Conservation (phyloP, 2,113 vertebrate species). For the Cebidichthys violaceus region DNA sequence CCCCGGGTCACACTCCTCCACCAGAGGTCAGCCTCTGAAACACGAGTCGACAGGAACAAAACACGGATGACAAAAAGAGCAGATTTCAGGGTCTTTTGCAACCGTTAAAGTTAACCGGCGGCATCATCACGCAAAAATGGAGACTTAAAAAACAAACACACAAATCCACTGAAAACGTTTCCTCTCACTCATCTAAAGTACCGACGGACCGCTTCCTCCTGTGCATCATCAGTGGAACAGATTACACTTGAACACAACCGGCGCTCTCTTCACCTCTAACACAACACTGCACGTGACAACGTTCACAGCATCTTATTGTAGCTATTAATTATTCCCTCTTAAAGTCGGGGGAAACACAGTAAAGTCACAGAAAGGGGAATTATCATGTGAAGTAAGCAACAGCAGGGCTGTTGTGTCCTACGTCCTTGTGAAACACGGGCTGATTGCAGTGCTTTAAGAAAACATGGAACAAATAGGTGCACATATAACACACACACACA, state of each 20-base stretch:
- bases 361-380: constrained; percentile 11
- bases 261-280: not conserved
- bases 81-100: not conserved
- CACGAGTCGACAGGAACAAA: constrained; percentile 30
- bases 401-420: not conserved
- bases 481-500: constrained; percentile 25
- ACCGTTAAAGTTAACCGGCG: not conserved
- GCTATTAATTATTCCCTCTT: constrained; percentile 28
- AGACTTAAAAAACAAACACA: not conserved
- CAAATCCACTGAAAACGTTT: not conserved
- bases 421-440: constrained; percentile 17
- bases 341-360: not conserved
- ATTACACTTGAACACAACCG: not conserved
- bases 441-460: constrained; percentile 26
- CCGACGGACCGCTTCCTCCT: not conserved
- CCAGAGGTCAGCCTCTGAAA: constrained; percentile 77
- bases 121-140: not conserved
- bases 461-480: constrained; percentile 47
- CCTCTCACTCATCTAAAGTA: not conserved
- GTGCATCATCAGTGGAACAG: constrained; percentile 7
- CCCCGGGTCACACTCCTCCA: constrained; percentile 77
- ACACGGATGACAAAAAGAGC: not conserved
- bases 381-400: not conserved
- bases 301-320: not conserved
- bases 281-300: not conserved